Conservation (phyloP, 1,140 invertebrate species). For the Adoxophyes honmai region DNA sequence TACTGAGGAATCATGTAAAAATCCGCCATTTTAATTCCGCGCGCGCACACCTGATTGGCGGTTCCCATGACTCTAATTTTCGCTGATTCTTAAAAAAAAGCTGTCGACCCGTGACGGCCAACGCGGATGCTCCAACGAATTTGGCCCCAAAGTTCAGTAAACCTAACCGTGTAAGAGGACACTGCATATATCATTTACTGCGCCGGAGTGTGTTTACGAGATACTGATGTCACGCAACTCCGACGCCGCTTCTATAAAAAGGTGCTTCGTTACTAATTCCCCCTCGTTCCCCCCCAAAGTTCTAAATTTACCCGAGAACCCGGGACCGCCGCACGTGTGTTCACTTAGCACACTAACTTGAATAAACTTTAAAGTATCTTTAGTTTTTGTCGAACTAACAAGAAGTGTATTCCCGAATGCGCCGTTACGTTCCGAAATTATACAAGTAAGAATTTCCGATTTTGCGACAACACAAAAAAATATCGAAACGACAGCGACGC, state of each 20-base stretch:
- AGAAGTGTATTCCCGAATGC: background rate
- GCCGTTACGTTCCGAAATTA: conserved; percentile 33
- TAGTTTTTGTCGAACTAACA: conserved; percentile 28
- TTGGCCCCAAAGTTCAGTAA: conserved; percentile 8
- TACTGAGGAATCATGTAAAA: conserved; percentile 73
- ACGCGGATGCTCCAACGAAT: conserved; percentile 2
- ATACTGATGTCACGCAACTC: conserved; percentile 38
- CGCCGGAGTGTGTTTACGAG: conserved; percentile 44
- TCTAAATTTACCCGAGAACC: conserved; percentile 68
- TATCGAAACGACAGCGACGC: conserved; percentile 27
- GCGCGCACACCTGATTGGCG: conserved; percentile 58
- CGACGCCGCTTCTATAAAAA: conserved; percentile 68
- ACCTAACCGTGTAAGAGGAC: conserved; percentile 39
- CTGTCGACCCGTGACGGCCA: conserved; percentile 18
- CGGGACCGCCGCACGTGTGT: conserved; percentile 59
- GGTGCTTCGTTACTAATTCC: conserved; percentile 60
- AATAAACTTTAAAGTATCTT: conserved; percentile 41
- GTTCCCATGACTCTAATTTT: conserved; percentile 73
- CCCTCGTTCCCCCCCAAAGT: conserved; percentile 32
- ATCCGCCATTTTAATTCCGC: conserved; percentile 63
- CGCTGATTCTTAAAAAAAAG: conserved; percentile 49
- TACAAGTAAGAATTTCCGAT: conserved; percentile 31
- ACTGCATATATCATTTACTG: conserved; percentile 41
- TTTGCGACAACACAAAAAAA: conserved; percentile 28
- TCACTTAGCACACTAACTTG: conserved; percentile 62